These are phyloP conservation scores for Pseudochromis fuscus DNA, from an alignment of 2,797 vertebrate species.

Conservation along the genomic window DNA sequence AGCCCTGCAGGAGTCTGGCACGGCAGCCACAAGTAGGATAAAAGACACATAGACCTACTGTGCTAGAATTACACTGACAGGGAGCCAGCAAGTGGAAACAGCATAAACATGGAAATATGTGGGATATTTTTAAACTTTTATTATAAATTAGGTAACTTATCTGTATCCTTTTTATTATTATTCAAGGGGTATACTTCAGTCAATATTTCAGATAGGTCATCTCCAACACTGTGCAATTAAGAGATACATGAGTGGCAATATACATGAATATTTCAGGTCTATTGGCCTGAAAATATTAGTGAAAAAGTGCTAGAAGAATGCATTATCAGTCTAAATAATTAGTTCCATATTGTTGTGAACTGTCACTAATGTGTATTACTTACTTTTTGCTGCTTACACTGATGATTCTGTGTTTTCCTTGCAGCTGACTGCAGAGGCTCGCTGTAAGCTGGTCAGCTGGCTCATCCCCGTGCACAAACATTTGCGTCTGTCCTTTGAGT, in stretches of 20 bases:
- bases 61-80: neutral
- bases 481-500: slow-evolving; percentile 91
- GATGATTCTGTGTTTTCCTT: slow-evolving; percentile 13
- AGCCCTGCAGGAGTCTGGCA: slow-evolving; percentile 85
- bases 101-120: neutral
- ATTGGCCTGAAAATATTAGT: neutral
- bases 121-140: neutral
- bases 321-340: neutral
- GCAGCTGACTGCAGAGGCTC: slow-evolving; percentile 90
- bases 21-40: slow-evolving; percentile 89
- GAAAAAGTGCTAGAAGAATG: too few relatives aligned
- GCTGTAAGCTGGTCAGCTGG: slow-evolving; percentile 95
- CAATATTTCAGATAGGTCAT: neutral
- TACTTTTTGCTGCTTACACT: neutral
- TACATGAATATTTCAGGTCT: neutral
- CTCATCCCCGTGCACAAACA: slow-evolving; percentile 91
- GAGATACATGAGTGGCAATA: neutral
- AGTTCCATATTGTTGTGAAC: too few relatives aligned
- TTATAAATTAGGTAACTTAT: neutral
- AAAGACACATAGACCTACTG: neutral
- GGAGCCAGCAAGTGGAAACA: neutral
- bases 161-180: neutral
- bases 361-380: neutral
- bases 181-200: too few relatives aligned
- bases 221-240: neutral